phyloP scores from a whole-genome alignment of 2,797 vertebrate species.

The Hirundo rustica region DNA sequence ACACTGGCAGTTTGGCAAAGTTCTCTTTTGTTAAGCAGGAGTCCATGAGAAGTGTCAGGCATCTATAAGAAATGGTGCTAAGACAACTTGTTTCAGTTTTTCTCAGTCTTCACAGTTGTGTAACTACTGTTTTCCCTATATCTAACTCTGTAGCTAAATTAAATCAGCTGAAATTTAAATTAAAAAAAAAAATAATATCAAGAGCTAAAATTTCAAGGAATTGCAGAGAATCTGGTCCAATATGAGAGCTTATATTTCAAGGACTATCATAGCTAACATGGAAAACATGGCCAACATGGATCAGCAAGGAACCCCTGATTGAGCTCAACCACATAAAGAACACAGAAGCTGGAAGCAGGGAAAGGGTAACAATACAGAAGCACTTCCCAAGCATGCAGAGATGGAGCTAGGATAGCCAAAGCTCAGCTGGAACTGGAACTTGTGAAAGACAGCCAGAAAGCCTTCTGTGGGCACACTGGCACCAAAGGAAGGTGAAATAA shows the following conservation, averaged over 20 bases:
- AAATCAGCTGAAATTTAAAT: neutral
- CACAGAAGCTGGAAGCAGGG: neutral
- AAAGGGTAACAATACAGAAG: neutral
- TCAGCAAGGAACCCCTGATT: neutral
- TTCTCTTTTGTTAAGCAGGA: neutral
- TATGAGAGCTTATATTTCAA: neutral
- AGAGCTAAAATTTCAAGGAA: neutral
- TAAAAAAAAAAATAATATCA: neutral
- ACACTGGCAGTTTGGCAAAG: neutral
- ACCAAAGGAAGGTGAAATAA: neutral
- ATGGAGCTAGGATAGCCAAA: neutral
- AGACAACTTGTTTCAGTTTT: neutral
- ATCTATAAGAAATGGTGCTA: neutral
- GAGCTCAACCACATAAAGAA: neutral
- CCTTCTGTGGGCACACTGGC: neutral
- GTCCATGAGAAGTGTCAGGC: neutral
- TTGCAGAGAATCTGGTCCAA: neutral
- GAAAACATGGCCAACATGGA: neutral
- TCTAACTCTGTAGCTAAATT: neutral
- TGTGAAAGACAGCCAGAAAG: neutral
- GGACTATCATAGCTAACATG: neutral
- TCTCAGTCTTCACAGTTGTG: neutral
- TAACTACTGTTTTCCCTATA: neutral
- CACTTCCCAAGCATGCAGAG: neutral
- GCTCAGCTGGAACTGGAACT: neutral